Percentiles rank a stretch among this genome's conserved stretches.
Evolutionary conservation across 2,797 vertebrate species (phyloP).

Genomic region (Pseudopleuronectes americanus): DNA sequence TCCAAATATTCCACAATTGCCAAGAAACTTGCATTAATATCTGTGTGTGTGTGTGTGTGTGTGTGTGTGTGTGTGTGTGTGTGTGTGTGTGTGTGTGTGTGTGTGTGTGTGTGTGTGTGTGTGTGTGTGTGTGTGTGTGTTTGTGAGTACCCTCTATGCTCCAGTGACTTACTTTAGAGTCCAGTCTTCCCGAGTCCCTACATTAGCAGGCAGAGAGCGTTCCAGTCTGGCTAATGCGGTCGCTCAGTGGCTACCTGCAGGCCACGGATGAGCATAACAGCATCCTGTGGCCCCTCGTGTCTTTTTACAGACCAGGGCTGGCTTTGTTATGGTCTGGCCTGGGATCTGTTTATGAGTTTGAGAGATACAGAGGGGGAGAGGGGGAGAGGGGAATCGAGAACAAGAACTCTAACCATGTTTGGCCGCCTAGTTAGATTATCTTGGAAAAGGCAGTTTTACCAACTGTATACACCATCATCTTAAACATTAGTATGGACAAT

Average conservation of each 20-base stretch:
- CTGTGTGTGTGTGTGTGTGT: constrained; percentile 29
- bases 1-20: constrained; percentile 49
- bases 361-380: not conserved
- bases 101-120: constrained; percentile 24
- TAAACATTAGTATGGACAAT: not conserved
- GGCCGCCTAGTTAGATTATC: constrained; percentile 1
- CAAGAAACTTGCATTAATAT: constrained; percentile 30
- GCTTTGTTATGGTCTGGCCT: constrained; percentile 31
- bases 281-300: constrained; percentile 21
- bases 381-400: not conserved
- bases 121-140: constrained; percentile 28
- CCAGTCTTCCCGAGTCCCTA: constrained; percentile 56
- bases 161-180: constrained; percentile 81
- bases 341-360: constrained; percentile 32
- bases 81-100: constrained; percentile 26
- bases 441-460: constrained; percentile 2
- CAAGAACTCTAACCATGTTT: not conserved
- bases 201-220: constrained; percentile 54
- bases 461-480: not conserved
- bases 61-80: constrained; percentile 29
- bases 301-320: constrained; percentile 32
- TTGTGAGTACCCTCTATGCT: constrained; percentile 65
- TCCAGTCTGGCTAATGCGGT: constrained; percentile 44
- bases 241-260: constrained; percentile 60
- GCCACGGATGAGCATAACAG: constrained; percentile 54